Conservation (phyloP, 2,888 invertebrate species). For the Drosophila testacea region DNA sequence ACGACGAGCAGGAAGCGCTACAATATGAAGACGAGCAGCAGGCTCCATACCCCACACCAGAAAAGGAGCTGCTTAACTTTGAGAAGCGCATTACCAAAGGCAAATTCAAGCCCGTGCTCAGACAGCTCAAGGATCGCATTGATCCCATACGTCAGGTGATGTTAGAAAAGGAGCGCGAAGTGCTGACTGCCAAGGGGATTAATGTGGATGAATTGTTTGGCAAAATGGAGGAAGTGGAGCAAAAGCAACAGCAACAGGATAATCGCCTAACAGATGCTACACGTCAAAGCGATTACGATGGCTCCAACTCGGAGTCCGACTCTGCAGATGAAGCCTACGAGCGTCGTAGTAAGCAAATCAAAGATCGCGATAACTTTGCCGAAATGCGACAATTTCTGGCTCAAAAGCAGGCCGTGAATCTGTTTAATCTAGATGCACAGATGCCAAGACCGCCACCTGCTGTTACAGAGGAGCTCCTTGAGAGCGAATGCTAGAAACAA, state of each 20-base stretch:
- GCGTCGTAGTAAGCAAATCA: conserved; percentile 74
- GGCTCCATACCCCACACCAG: conserved; percentile 66
- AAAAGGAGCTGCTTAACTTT: conserved; percentile 82
- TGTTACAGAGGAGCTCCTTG: conserved; percentile 79
- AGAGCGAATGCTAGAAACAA: conserved; percentile 71
- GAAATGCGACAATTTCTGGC: conserved; percentile 84
- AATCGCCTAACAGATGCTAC: conserved; percentile 52
- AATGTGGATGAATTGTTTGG: conserved; percentile 83
- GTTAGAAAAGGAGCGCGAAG: conserved; percentile 83
- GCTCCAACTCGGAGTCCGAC: conserved; percentile 55
- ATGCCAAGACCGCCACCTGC: conserved; percentile 47
- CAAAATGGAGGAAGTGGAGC: conserved; percentile 40
- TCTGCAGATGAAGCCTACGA: conserved; percentile 77
- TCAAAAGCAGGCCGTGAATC: conserved; percentile 83
- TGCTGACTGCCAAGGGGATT: conserved; percentile 83
- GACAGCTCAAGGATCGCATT: conserved; percentile 84
- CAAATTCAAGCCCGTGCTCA: conserved; percentile 84
- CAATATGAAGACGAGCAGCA: conserved; percentile 60
- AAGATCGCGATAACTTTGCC: conserved; percentile 83
- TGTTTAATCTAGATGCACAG: conserved; percentile 74
- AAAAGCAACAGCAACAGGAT: conserved; percentile 50
- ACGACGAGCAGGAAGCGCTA: conserved; percentile 76
- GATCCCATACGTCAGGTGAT: conserved; percentile 84
- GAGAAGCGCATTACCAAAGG: conserved; percentile 83
- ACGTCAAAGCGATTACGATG: conserved; percentile 33